Percentiles rank a stretch among this genome's conserved stretches.
phyloP scores from a whole-genome alignment of 1,140 invertebrate species.

The Alviniconcha marisindica region DNA sequence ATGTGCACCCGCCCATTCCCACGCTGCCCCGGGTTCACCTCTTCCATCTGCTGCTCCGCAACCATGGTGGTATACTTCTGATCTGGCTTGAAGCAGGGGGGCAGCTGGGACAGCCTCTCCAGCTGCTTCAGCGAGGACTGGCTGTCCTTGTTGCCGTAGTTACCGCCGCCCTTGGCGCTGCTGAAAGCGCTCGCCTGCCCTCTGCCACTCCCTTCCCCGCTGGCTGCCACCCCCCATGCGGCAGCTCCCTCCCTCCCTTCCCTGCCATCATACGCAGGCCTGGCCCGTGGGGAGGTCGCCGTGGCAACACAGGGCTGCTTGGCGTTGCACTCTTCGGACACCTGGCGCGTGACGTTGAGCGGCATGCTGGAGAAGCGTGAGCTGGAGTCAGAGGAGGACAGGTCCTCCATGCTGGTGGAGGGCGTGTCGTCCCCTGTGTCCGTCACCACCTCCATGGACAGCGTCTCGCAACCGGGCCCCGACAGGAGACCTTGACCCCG shows the following conservation, averaged over 20 bases:
- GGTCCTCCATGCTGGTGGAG: constrained; percentile 31
- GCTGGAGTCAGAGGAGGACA: constrained; percentile 24
- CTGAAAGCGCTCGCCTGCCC: neutral
- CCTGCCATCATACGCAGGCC: neutral
- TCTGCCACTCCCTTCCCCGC: neutral
- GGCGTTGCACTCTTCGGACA: constrained; percentile 44
- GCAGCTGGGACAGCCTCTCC: constrained; percentile 47
- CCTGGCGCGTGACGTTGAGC: constrained; percentile 34
- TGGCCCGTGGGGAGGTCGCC: neutral
- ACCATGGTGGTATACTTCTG: constrained; percentile 52
- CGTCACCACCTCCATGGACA: constrained; percentile 38
- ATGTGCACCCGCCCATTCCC: neutral
- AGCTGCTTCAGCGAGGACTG: constrained; percentile 47
- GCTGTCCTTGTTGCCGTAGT: constrained; percentile 3
- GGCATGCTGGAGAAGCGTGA: neutral
- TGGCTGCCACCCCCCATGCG: neutral
- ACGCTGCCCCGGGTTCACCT: neutral
- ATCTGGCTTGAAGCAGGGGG: constrained; percentile 51
- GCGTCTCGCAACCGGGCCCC: neutral
- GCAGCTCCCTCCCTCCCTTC: neutral
- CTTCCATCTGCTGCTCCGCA: constrained; percentile 52
- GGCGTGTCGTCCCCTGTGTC: constrained; percentile 40
- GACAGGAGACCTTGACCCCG: constrained; percentile 19
- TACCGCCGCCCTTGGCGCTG: neutral
- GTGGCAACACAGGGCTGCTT: constrained; percentile 23